Evolutionary conservation across 1,140 invertebrate genomes (phyloP).

Genomic region (Drosophila nikananu): DNA sequence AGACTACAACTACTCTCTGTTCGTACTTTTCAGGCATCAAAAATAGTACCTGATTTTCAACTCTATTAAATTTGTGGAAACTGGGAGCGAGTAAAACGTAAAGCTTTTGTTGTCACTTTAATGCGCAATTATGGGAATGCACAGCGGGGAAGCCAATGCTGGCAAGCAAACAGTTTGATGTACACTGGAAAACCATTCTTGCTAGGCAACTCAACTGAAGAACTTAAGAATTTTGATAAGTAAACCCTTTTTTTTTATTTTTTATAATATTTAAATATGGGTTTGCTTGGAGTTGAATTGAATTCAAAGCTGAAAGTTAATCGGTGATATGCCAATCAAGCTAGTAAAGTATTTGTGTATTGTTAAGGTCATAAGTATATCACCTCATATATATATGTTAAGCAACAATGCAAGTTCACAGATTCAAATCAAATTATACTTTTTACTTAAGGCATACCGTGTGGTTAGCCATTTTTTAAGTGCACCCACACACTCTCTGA

Average conservation of each 20-base stretch:
- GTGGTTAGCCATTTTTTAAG: background rate
- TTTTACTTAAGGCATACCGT: fast-evolving
- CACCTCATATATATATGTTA: too few species aligned
- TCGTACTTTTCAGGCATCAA: background rate
- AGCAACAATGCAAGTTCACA: too few species aligned
- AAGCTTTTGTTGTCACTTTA: slow-evolving; percentile 50
- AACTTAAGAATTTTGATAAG: background rate
- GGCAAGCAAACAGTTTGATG: slow-evolving; percentile 1
- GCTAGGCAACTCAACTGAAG: background rate
- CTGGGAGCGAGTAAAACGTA: background rate
- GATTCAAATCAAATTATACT: too few species aligned
- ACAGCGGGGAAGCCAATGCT: slow-evolving; percentile 14
- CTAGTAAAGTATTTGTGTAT: background rate
- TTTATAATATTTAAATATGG: background rate
- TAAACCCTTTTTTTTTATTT: background rate
- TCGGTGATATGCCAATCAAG: background rate
- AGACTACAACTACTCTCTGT: background rate
- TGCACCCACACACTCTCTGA: background rate
- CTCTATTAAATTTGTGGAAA: slow-evolving; percentile 1
- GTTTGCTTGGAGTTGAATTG: background rate
- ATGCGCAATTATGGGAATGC: slow-evolving; percentile 28
- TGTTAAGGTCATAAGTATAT: background rate
- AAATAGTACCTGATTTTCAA: background rate
- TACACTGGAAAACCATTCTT: slow-evolving; percentile 5
- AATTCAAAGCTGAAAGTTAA: background rate